Base-by-base conservation (phyloP, 2,888 invertebrate species). In the Kuschelorhynchus macadamiae region DNA sequence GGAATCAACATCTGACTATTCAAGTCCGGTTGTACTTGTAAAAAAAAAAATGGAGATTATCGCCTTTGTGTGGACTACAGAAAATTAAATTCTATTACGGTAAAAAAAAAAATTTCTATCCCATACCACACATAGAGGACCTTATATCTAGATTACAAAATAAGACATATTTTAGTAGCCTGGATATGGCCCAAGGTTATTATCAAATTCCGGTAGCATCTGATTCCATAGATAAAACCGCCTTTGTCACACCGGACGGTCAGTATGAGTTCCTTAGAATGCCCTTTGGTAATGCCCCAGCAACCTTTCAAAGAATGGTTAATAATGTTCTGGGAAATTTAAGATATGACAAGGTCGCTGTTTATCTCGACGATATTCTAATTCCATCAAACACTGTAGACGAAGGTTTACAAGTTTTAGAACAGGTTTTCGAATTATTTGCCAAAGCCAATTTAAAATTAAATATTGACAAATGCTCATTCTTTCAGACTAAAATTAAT, bases 261-360 rank as follows among this genome's bases (percentile, higher is more conserved):
- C 57, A 77, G 5, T 81, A 72, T 44, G 75, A 80, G 70, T 79
- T 76, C 56, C 55, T 72, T 1, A 56, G 72, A 0, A 76, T 80
- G 77, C 75, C 77, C 1, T 82, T 81, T 67, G 81, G 80, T 2
- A 80, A 80, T 52, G 75, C 78, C 8, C 79, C 79, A 0, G 74
- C 74, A 17, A 78, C 78, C 0, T 81, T 80, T 52, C 80, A 81
- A 32, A 32, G 80, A 67, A 11, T 79, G 16, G 78, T 81, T 77
- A 78, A 81, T 53, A 47, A 65, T 2, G 69, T 81, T 3, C 57
- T 82, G 14, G 53, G 77, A 41, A 77, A 77, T 0, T 49, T 76
- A 33, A 77, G 76, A 0, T 50, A 80, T 63, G n/a, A 44, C 5
- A 65, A 66, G 0, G 75, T 76, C 30, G 20, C 76, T 0, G 75